Evolutionary conservation across 2,113 vertebrate species (phyloP).

Genomic region (Campylomormyrus numenius): DNA sequence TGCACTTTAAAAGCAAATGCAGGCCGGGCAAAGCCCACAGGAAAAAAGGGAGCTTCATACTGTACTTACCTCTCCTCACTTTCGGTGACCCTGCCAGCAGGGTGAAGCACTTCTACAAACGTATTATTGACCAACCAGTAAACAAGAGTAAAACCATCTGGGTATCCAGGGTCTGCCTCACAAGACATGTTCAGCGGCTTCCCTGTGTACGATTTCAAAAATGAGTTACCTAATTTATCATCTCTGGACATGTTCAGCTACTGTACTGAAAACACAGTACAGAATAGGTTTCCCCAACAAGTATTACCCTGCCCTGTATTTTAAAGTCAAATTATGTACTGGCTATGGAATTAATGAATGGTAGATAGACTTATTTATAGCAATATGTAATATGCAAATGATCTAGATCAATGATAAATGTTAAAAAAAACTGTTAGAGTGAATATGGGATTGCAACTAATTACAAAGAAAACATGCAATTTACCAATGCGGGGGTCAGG

Average conservation of each 20-base stretch:
- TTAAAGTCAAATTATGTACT: not conserved
- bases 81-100: slow-evolving; percentile 46
- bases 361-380: not conserved
- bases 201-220: slow-evolving; percentile 32
- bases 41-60: not conserved
- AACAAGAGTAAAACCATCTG: slow-evolving; percentile 45
- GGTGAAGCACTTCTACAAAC: slow-evolving; percentile 56
- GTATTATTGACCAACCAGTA: slow-evolving; percentile 69
- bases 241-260: not conserved
- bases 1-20: not conserved
- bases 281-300: not conserved
- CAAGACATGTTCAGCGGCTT: slow-evolving; percentile 42
- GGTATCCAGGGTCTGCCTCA: slow-evolving; percentile 31
- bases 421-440: not conserved
- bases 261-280: not conserved
- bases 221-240: not conserved
- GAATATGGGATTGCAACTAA: not conserved
- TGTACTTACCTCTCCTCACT: slow-evolving; percentile 50
- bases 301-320: not conserved
- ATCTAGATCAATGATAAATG: not conserved
- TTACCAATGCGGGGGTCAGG: not conserved
- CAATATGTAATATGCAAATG: not conserved
- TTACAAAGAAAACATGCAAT: not conserved
- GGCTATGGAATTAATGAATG: not conserved
- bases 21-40: not conserved